Conservation (phyloP, 2,888 invertebrate genomes). For the Eupelmus urozonus region DNA sequence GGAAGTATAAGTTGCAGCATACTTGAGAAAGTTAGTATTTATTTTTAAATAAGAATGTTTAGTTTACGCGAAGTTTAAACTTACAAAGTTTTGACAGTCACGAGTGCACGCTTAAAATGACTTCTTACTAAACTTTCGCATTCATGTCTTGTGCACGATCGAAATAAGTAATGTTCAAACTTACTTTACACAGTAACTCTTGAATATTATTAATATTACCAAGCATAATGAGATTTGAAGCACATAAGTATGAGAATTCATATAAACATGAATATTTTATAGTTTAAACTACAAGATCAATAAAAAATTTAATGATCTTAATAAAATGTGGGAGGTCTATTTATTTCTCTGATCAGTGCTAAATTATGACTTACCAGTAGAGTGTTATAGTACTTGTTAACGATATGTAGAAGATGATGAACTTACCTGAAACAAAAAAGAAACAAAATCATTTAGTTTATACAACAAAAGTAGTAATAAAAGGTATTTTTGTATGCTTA, state of each 20-base stretch:
- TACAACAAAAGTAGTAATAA: background rate
- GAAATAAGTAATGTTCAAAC: constrained; percentile 52
- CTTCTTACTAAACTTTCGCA: constrained; percentile 42
- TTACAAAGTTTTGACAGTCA: constrained; percentile 47
- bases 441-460: background rate
- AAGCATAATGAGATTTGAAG: constrained; percentile 34
- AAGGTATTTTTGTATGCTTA: background rate
- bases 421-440: constrained; percentile 46
- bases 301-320: background rate
- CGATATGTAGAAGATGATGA: background rate
- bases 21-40: constrained; percentile 21
- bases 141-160: constrained; percentile 36
- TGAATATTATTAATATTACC: constrained; percentile 14
- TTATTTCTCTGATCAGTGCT: background rate
- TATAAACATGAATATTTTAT: constrained; percentile 2
- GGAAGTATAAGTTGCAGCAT: background rate
- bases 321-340: background rate
- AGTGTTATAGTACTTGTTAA: background rate
- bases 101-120: constrained; percentile 16
- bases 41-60: constrained; percentile 38
- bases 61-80: constrained; percentile 23
- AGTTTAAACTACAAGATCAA: background rate
- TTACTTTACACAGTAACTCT: constrained; percentile 36
- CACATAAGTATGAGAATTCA: constrained; percentile 12
- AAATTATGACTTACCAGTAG: constrained; percentile 10